Conservation (phyloP, 35 echinoderm and acorn worm genomes). For the Heliocidaris erythrogramma region DNA sequence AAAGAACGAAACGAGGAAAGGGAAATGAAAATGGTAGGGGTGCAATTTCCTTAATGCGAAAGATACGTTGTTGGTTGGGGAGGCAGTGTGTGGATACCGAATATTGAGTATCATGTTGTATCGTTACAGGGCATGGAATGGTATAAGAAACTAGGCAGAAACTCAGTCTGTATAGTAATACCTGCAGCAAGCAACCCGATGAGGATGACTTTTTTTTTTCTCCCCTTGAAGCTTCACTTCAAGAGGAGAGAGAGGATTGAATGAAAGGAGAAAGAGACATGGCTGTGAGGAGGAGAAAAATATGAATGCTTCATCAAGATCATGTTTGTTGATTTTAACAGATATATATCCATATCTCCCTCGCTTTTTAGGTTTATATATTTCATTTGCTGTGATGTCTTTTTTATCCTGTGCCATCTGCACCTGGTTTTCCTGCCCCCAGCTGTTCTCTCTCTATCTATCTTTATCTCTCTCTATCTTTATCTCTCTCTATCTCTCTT, state of each 20-base stretch:
- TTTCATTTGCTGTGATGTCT: neutral
- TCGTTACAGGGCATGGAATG: neutral
- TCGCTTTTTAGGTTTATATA: neutral
- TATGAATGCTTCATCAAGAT: neutral
- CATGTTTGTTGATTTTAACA: neutral
- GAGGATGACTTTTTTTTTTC: neutral
- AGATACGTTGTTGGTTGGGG: conserved; percentile 2
- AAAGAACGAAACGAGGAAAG: neutral
- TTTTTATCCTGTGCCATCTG: neutral
- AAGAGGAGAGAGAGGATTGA: conserved; percentile 7
- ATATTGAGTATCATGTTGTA: conserved; percentile 38
- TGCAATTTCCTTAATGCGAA: conserved; percentile 42
- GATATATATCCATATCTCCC: neutral
- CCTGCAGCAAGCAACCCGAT: neutral
- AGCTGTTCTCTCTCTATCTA: neutral
- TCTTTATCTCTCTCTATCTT: neutral
- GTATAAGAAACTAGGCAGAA: neutral
- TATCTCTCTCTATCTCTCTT: neutral
- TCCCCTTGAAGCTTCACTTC: neutral
- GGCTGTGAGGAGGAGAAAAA: neutral
- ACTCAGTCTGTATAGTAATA: neutral
- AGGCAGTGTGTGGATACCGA: conserved; percentile 37
- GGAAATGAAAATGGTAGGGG: conserved; percentile 19
- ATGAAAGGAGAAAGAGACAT: neutral
- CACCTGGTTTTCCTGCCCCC: neutral